Evolutionary conservation across 1,140 invertebrate species (phyloP), one percentile per base, ranked within the genome.

Genomic region (Drosophila ogumai): DNA sequence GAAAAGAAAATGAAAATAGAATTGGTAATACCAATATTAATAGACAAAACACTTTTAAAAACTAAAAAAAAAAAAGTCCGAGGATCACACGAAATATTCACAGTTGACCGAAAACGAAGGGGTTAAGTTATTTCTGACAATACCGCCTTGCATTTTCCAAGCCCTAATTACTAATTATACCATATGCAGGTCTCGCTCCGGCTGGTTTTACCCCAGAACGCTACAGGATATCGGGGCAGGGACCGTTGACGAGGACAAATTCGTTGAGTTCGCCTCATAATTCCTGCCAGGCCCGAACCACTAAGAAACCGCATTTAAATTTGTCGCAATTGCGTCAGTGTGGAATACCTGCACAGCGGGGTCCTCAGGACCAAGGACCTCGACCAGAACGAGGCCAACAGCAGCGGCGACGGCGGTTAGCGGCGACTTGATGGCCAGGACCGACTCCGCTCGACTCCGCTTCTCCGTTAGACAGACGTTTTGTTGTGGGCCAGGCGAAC

Each of bases 301-400:
- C 69, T 22, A 73, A 73, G 72, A 79, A 85, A 90, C 85, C 85
- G 85, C 85, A 88, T 88, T 88, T 88, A 88, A 88, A 88, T 90
- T 88, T 88, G 85, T 88, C 81, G 85, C 85, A 88, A 88, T 88
- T 88, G 85, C 84, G 84, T 84, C 84, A 90, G 79, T 75, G 63
- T 47, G 59, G 43, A 79, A 84, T 87, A 87, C 80, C 84, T 88
- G 84, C 71, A 71, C 65, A 71, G 57, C 67, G 41, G 34, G 69
- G 22, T 56, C 59, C 67, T 71, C 17, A 57, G 28, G 12, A 49
- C 76, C 66, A 56, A 73, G 43, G 19, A 47, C 54, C 54, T 61
- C 58, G 38, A 56, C 46, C 63, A 54, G 63, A 60, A 59, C 66
- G 59, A 63, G 46, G 59, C 49, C 56, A 60, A 59, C 52, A 64